A percentile compares a stretch with the other conserved stretches of the same genome.
phyloP scores from a whole-genome alignment of 2,797 vertebrate genomes.

The Hippopotamyrus pictus region DNA sequence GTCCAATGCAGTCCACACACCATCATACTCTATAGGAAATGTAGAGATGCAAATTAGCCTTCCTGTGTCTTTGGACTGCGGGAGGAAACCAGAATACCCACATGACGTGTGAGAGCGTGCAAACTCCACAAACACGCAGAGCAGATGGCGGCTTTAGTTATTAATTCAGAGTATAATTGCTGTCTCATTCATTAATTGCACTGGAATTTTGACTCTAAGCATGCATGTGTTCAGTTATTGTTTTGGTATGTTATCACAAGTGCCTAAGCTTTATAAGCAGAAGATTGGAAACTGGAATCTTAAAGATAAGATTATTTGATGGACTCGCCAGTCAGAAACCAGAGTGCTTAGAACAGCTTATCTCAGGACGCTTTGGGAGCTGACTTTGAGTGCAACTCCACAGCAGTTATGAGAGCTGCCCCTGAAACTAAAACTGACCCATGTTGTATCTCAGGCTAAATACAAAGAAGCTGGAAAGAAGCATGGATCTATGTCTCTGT shows the following conservation, averaged over 20 bases:
- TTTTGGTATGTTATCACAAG: neutral
- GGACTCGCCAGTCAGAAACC: neutral
- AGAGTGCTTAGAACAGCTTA: neutral
- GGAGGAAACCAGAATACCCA: neutral
- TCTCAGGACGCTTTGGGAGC: neutral
- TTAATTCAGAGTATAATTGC: neutral
- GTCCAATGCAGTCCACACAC: neutral
- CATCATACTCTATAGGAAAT: neutral
- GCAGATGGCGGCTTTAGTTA: neutral
- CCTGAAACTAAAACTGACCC: neutral
- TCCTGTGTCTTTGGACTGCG: neutral
- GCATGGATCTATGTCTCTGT: slow-evolving; percentile 63
- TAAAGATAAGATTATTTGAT: neutral
- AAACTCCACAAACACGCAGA: neutral
- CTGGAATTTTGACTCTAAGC: neutral
- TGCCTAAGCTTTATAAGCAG: neutral
- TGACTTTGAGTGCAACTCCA: neutral
- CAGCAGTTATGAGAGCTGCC: neutral
- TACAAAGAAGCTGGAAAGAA: slow-evolving; percentile 73
- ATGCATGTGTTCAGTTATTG: neutral
- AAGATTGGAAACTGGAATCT: neutral
- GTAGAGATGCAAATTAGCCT: neutral
- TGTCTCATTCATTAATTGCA: neutral
- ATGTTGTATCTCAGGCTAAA: slow-evolving; percentile 46
- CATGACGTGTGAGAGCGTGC: neutral